Evolutionary conservation across 53 echinoderm and acorn worm species (phyloP), one percentile per base, ranked within the genome.

Genomic region (Zoroaster sp.): DNA sequence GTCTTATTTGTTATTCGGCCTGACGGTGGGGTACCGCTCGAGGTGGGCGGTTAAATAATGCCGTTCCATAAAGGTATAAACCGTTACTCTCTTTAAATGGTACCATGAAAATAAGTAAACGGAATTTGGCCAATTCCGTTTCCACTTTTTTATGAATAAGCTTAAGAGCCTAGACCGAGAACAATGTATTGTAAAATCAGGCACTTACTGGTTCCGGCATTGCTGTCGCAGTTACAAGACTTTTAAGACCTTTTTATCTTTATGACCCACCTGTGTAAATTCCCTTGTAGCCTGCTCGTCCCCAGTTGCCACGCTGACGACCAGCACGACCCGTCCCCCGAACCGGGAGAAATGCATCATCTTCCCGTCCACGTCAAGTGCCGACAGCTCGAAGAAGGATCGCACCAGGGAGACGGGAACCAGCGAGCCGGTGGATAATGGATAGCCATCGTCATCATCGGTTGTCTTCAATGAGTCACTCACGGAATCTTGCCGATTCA

Each of bases 321-420:
- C 82, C 75, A 94, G 76, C 0, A 88, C 72, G 32, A 94, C 83
- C 41, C 88, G 88, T 39, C 83, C 88, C 52, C 91, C 77, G 66
- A 94, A 88, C 70, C 82, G 91, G 41, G 94, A 77, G 44, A 94
- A 94, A 32, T 87, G 77, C 45, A 94, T 15, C 68, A 91, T 91
- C 47, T 88, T 74, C 21, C 83, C 88, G 44, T 88, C 85, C 52
- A 81, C 53, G 15, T 78, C 76, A 2, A 83, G 83, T 3, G 91
- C 94, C 1, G 94, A 94, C 46, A 94, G 54, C 68, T 94, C 94
- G 73, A 69, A 91, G 54, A 94, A 83, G 5, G 94, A 94, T 32
- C 88, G 67, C 18, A 94, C 88, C 66, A 83, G 38, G 14, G 91
- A 83, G 17, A 94, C 91, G 3, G 91, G 89, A 35, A 89, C 38